Percentiles rank a stretch among this genome's conserved stretches.
phyloP scores from a whole-genome alignment of 2,113 vertebrate genomes.

The Sula dactylatra region DNA sequence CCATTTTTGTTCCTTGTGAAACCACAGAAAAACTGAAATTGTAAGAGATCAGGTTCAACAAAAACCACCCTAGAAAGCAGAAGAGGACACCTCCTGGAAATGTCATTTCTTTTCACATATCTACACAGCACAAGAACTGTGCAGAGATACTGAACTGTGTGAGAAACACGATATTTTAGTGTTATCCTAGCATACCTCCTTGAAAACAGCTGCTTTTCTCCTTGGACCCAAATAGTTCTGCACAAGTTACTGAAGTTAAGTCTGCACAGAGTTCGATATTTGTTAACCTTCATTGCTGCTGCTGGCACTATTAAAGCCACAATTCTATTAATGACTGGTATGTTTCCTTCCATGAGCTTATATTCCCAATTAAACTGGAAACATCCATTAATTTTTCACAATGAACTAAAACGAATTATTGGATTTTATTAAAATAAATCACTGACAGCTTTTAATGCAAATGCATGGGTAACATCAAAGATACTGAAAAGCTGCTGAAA shows the following conservation, averaged over 20 bases:
- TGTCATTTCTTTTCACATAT: neutral
- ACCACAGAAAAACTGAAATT: neutral
- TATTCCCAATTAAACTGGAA: slow-evolving; percentile 6
- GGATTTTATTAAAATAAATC: slow-evolving; percentile 32
- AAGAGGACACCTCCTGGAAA: neutral
- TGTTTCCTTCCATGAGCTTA: neutral
- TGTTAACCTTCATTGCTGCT: neutral
- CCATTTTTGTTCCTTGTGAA: neutral
- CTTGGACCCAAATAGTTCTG: neutral
- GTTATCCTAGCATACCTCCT: neutral
- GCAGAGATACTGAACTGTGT: neutral
- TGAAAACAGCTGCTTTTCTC: neutral
- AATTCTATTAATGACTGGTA: neutral
- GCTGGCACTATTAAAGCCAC: neutral
- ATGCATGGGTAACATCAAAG: slow-evolving; percentile 37
- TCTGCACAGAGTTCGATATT: neutral
- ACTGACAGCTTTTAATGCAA: slow-evolving; percentile 24
- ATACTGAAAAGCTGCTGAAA: neutral
- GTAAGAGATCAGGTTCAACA: neutral
- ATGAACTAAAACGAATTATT: neutral
- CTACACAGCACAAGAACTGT: neutral
- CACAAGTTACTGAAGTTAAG: neutral
- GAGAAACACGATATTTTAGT: neutral
- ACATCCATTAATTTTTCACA: neutral
- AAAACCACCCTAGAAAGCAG: neutral